These are phyloP conservation scores for Aphaenogaster ashmeadi DNA, from an alignment of 1,140 invertebrate species.

Conservation along the genomic window DNA sequence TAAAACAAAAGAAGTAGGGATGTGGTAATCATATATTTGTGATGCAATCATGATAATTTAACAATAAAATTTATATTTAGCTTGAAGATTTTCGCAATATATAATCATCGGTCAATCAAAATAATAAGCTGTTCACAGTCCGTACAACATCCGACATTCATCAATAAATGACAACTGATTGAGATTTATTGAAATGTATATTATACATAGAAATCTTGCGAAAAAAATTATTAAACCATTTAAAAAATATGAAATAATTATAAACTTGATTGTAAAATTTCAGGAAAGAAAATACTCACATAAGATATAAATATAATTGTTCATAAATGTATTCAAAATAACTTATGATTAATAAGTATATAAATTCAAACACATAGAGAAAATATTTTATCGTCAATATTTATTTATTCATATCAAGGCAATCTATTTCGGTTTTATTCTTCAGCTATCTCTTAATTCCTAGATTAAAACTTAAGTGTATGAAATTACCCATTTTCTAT, in stretches of 20 bases:
- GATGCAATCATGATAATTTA: background rate
- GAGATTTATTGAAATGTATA: background rate
- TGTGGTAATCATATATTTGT: background rate
- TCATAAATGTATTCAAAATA: background rate
- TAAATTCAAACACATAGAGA: background rate
- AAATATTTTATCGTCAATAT: background rate
- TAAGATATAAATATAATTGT: background rate
- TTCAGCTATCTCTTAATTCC: background rate
- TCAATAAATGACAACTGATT: background rate
- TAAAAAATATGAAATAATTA: background rate
- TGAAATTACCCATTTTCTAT: background rate
- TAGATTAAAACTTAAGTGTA: background rate
- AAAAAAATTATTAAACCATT: background rate
- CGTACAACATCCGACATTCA: background rate
- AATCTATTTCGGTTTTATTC: conserved; percentile 1
- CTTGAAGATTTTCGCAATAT: background rate
- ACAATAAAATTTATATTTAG: background rate
- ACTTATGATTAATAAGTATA: background rate
- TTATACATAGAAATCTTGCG: background rate
- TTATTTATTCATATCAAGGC: background rate
- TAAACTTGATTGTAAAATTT: background rate
- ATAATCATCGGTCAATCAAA: background rate
- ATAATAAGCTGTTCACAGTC: background rate
- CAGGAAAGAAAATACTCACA: background rate
- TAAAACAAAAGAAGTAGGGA: background rate